Conservation (phyloP, 2,113 vertebrate species). For the Macrotus californicus region DNA sequence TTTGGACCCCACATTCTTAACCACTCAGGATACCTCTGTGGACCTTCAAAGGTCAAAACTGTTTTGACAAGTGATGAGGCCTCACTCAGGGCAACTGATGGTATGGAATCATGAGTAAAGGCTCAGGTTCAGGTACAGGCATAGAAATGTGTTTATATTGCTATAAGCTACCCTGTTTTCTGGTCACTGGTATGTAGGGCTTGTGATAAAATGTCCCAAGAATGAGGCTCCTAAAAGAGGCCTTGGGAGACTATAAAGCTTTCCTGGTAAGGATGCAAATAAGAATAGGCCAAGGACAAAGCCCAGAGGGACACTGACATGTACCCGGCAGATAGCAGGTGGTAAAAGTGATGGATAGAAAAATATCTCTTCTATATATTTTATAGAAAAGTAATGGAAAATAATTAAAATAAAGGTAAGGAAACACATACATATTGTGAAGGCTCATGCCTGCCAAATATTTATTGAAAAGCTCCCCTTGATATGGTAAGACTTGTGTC, state of each 20-base stretch:
- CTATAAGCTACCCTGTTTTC: not conserved
- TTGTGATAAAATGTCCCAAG: not conserved
- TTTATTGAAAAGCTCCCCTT: not conserved
- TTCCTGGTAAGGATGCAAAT: not conserved
- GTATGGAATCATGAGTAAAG: not conserved
- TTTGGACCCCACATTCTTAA: not conserved
- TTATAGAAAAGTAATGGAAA: not conserved
- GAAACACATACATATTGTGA: not conserved
- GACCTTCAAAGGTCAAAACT: not conserved
- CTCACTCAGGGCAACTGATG: not conserved
- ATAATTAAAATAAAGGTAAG: slow-evolving; percentile 39
- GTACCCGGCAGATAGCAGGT: not conserved
- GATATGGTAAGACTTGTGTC: not conserved
- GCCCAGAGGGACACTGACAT: not conserved
- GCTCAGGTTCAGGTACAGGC: not conserved
- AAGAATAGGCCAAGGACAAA: not conserved
- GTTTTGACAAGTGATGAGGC: not conserved
- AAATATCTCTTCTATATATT: not conserved
- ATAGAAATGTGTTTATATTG: not conserved
- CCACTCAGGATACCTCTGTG: not conserved
- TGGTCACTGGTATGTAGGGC: not conserved
- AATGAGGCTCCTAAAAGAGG: not conserved
- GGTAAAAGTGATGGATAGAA: not conserved
- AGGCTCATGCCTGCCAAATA: not conserved
- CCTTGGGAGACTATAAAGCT: not conserved